A percentile compares a stretch with the other conserved stretches of the same genome.
These are phyloP conservation scores for Gryllus bimaculatus DNA, from an alignment of 1,140 invertebrate genomes.

Conservation along the genomic window DNA sequence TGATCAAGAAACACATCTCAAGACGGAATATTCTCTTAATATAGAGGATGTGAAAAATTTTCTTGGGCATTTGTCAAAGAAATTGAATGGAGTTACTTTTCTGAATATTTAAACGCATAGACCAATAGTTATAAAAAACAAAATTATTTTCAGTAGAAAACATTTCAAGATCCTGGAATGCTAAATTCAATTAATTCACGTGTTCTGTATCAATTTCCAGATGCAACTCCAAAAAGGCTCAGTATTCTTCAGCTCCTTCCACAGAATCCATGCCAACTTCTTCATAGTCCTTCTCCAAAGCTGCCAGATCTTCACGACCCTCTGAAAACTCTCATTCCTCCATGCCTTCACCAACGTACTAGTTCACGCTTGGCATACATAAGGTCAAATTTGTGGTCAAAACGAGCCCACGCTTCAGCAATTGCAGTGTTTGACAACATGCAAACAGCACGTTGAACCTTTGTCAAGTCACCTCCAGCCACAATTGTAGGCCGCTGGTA, in stretches of 20 bases:
- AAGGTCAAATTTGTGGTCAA: constrained; percentile 44
- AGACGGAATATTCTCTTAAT: too few relatives aligned
- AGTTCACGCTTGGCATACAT: constrained; percentile 67
- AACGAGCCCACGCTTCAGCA: constrained; percentile 49
- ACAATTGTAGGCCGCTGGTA: constrained; percentile 77
- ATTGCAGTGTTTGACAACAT: constrained; percentile 75
- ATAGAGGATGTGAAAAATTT: too few relatives aligned
- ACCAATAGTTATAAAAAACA: too few relatives aligned
- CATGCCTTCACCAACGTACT: constrained; percentile 66
- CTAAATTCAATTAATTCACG: too few relatives aligned
- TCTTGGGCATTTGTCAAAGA: too few relatives aligned
- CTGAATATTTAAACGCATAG: too few relatives aligned
- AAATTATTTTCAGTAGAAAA: too few relatives aligned
- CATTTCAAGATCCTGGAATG: too few relatives aligned
- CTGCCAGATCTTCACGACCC: constrained; percentile 64
- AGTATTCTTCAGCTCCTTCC: constrained; percentile 59
- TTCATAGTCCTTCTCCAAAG: constrained; percentile 58
- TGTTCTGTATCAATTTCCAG: too few relatives aligned
- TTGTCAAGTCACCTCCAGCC: constrained; percentile 57
- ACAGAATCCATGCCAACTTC: constrained; percentile 48
- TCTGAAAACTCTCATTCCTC: constrained; percentile 68
- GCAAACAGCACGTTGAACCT: constrained; percentile 54
- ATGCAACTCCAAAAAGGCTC: too few relatives aligned
- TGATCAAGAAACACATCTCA: too few relatives aligned
- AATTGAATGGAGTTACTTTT: too few relatives aligned